Conservation (phyloP, 2,888 invertebrate species). For the Protodeltote pygarga region DNA sequence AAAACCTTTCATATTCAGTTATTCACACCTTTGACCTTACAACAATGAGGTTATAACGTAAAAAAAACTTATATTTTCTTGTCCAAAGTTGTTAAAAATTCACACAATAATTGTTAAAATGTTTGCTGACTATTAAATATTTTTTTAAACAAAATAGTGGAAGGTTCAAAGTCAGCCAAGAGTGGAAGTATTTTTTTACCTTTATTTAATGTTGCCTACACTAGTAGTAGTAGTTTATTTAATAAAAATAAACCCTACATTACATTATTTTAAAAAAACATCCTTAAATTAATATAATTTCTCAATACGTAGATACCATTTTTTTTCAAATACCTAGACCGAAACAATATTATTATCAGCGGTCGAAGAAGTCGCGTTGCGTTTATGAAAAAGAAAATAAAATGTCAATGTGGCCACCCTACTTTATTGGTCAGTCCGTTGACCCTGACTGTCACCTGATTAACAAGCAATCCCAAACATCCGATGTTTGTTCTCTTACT, state of each 20-base stretch:
- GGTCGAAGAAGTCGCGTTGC: too few species aligned
- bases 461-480: constrained; percentile 50
- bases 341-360: too few species aligned
- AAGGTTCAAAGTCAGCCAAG: constrained; percentile 33
- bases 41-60: constrained; percentile 38
- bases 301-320: too few species aligned
- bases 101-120: constrained; percentile 42
- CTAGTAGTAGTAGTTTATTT: too few species aligned
- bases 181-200: too few species aligned
- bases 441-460: constrained; percentile 47
- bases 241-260: too few species aligned
- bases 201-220: too few species aligned
- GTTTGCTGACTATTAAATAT: constrained; percentile 23
- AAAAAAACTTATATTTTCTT: constrained; percentile 24
- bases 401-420: constrained; percentile 40
- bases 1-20: constrained; percentile 20
- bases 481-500: constrained; percentile 55
- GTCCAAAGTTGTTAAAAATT: constrained; percentile 24
- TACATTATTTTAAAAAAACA: too few species aligned
- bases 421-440: constrained; percentile 27
- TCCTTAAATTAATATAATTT: too few species aligned
- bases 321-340: too few species aligned
- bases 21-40: constrained; percentile 41
- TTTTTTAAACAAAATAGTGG: constrained; percentile 38
- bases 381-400: too few species aligned